These are phyloP conservation scores for Thymelicus lineola DNA, from an alignment of 2,888 invertebrate species.

Conservation along the genomic window DNA sequence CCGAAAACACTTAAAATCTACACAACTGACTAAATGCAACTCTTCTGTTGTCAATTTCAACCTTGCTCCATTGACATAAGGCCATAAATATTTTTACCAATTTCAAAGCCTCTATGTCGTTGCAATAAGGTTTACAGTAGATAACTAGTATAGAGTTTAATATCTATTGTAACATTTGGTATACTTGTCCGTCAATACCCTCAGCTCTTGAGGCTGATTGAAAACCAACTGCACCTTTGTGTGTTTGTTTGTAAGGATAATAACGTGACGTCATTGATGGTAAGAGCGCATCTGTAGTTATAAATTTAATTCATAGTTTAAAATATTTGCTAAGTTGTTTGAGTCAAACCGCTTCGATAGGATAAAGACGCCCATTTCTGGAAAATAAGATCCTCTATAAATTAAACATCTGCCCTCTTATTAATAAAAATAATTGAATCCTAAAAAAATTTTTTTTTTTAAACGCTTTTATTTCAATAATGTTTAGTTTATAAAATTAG, in stretches of 20 bases:
- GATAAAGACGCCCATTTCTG: no score
- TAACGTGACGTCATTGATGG: constrained; percentile 66
- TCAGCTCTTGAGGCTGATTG: constrained; percentile 75
- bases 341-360: no score
- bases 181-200: constrained; percentile 48
- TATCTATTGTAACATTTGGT: constrained; percentile 70
- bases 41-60: background rate
- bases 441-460: no score
- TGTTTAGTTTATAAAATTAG: no score
- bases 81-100: background rate
- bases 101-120: background rate
- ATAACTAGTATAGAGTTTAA: constrained; percentile 21
- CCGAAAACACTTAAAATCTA: constrained; percentile 31
- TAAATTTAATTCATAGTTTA: constrained; percentile 5
- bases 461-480: no score
- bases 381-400: no score
- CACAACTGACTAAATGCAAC: constrained; percentile 35
- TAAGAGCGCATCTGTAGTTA: constrained; percentile 68
- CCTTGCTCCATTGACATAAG: constrained; percentile 10
- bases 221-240: constrained; percentile 75
- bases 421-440: no score
- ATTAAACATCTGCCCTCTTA: no score
- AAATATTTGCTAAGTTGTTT: background rate
- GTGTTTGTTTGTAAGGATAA: constrained; percentile 75
- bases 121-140: constrained; percentile 10